Percentiles rank a stretch among this genome's conserved stretches.
Evolutionary conservation across 2,888 invertebrate species (phyloP).

Genomic region (Drosophila picticornis): DNA sequence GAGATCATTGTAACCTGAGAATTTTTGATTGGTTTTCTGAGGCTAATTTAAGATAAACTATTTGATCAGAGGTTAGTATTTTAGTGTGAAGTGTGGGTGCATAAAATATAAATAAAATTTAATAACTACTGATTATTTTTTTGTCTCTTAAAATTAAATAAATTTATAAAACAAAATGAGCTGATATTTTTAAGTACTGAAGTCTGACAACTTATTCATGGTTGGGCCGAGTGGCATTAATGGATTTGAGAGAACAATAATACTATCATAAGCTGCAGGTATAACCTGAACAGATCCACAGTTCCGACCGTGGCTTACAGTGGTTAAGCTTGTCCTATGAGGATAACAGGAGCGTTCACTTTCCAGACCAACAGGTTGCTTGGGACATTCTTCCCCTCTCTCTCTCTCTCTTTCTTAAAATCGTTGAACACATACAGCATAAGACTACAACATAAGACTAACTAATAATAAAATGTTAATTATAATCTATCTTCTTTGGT

Average conservation of each 20-base stretch:
- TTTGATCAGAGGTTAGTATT: slow-evolving; percentile 16
- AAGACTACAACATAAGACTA: slow-evolving; percentile 8
- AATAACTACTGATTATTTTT: slow-evolving; percentile 58
- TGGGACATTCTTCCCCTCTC: slow-evolving; percentile 4
- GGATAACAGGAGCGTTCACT: slow-evolving; percentile 67
- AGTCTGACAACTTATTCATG: slow-evolving; percentile 76
- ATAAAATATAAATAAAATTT: slow-evolving; percentile 16
- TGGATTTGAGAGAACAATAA: slow-evolving; percentile 95
- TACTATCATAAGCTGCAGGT: slow-evolving; percentile 93
- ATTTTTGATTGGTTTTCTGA: slow-evolving; percentile 4
- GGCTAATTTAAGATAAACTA: slow-evolving; percentile 20
- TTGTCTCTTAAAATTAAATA: slow-evolving; percentile 24
- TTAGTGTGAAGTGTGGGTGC: slow-evolving; percentile 1
- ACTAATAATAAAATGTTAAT: too few relatives aligned
- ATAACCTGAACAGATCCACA: slow-evolving; percentile 89
- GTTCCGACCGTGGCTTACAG: slow-evolving; percentile 45
- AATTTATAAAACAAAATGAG: slow-evolving; percentile 63
- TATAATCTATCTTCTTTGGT: too few relatives aligned
- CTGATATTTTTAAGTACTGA: slow-evolving; percentile 41
- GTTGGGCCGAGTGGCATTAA: slow-evolving; percentile 89
- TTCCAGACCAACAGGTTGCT: slow-evolving; percentile 62
- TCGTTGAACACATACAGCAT: slow-evolving; percentile 67
- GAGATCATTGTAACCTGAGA: slow-evolving; percentile 19
- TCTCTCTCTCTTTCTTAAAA: too few relatives aligned
- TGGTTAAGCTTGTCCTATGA: slow-evolving; percentile 32